phyloP scores from a whole-genome alignment of 2,888 invertebrate species.

The Cantharis rufa region DNA sequence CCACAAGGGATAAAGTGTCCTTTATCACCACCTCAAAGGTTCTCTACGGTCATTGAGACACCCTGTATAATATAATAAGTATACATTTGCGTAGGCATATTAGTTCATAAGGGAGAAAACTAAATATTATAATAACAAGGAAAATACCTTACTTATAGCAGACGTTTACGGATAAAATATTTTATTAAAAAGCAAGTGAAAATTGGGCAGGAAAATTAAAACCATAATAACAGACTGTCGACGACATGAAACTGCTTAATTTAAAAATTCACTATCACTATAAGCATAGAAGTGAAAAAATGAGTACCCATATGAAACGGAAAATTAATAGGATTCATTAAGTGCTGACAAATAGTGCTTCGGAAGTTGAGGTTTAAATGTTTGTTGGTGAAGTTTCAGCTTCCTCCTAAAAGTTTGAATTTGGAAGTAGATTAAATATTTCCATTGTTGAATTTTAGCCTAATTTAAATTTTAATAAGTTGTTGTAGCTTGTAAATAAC shows the following conservation, averaged over 20 bases:
- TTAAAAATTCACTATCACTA: not conserved
- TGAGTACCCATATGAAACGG: not conserved
- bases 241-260: not conserved
- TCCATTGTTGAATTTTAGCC: not conserved
- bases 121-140: no score
- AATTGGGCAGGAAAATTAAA: no score
- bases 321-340: not conserved
- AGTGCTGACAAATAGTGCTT: not conserved
- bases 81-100: no score
- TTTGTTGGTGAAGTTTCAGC: not conserved
- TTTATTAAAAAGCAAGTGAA: no score
- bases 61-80: no score
- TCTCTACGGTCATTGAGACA: no score
- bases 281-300: not conserved
- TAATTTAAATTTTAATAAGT: slow-evolving; percentile 1
- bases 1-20: no score
- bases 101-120: no score
- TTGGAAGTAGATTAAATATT: not conserved
- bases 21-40: no score
- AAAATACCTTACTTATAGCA: no score
- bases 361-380: not conserved
- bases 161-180: no score
- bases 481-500: slow-evolving; percentile 1
- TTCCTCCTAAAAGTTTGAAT: not conserved
- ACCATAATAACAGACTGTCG: no score